These are phyloP conservation scores for Cirrhinus molitorella DNA, from an alignment of 2,797 vertebrate genomes.

Conservation along the genomic window DNA sequence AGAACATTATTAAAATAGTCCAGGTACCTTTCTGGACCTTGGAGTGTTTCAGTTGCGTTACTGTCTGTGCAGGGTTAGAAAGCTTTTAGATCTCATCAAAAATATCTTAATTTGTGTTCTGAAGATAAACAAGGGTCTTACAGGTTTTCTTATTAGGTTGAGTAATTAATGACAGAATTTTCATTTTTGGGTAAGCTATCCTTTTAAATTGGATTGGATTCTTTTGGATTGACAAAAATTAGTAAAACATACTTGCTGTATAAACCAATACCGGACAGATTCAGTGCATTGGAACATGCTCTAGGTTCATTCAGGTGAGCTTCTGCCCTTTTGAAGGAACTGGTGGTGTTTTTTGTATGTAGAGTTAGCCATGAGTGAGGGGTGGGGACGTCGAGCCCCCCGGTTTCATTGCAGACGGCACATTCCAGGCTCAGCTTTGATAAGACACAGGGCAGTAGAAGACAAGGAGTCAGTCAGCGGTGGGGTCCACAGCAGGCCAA, in stretches of 20 bases:
- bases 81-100: too few relatives aligned
- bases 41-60: too few relatives aligned
- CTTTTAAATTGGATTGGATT: too few relatives aligned
- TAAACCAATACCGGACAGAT: neutral
- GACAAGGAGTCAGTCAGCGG: constrained; percentile 61
- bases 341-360: constrained; percentile 5
- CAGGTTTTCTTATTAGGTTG: too few relatives aligned
- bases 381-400: constrained; percentile 30
- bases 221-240: neutral
- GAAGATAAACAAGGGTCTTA: too few relatives aligned
- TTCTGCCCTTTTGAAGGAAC: neutral
- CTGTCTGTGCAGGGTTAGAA: too few relatives aligned
- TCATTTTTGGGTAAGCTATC: too few relatives aligned
- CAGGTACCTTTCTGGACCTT: too few relatives aligned
- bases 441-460: constrained; percentile 61
- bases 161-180: too few relatives aligned
- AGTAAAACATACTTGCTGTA: neutral
- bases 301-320: constrained; percentile 12
- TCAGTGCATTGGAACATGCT: neutral
- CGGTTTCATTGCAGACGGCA: constrained; percentile 55
- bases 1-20: too few relatives aligned
- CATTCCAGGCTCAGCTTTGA: constrained; percentile 61
- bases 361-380: constrained; percentile 11
- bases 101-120: too few relatives aligned
- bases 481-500: constrained; percentile 59